Evolutionary conservation across 1,140 invertebrate genomes (phyloP), one percentile per base, ranked within the genome.

Genomic region (Aphaenogaster ashmeadi): DNA sequence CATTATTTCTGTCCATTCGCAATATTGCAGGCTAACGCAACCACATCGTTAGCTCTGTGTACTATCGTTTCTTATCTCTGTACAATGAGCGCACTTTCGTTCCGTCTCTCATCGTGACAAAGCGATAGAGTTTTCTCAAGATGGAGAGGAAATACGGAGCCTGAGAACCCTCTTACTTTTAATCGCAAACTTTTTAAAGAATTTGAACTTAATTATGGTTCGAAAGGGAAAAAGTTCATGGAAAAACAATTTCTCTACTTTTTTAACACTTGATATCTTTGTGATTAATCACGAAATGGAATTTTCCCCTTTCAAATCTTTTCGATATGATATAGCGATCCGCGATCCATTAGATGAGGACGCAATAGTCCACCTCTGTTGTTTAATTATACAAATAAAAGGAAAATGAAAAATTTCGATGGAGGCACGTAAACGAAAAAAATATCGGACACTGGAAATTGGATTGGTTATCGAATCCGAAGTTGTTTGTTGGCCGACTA

Each of bases 1-100:
- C 64, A 71, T 81, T 81, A 71, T 81, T 81, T 71, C 50, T 38
- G 15, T 44, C 38, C 66, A 58, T 71, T 81, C 54, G 79, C 50
- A 67, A 81, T 66, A 79, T 80, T 80, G 60, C 60, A 52, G 7
- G n/a, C 60, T 67, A 33, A 52, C 36, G 44, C n/a, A 80, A 80
- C 33, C 21, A 36, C 47, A 18, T 71, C 52, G 64, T 81, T 81
- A 81, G 36, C 50, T 56, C 38, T 69, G 36, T 69, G 21, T 50
- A 47, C 21, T 21, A 3, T 58, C n/a, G 13, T 56, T 56, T 41
- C 64, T 71, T 69, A 81, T n/a, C 36, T 56, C 27, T 56, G 11
- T 36, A 71, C 38, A 36, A 58, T n/a, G 52, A 81, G 33, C 47
- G 50, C 50, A 33, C 15, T 71, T 56, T 21, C 50, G 36, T 71